phyloP scores from a whole-genome alignment of 2,888 invertebrate genomes.

The Ormyrus rosae region DNA sequence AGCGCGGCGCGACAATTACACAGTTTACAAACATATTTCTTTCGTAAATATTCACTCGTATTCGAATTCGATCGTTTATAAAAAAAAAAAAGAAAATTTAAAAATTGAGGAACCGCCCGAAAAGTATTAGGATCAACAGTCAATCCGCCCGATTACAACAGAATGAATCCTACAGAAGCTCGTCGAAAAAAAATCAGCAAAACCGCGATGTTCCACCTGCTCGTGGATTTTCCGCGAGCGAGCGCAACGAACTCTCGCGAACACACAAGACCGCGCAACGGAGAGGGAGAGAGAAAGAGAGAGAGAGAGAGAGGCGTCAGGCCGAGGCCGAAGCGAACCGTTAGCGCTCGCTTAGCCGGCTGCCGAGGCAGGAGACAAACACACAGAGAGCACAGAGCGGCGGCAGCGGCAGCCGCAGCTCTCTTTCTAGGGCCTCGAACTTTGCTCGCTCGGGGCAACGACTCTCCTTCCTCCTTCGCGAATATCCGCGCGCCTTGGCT shows the following conservation, averaged over 20 bases:
- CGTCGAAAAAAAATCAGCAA: too few species aligned
- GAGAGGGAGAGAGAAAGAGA: background rate
- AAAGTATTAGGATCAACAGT: too few species aligned
- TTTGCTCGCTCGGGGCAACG: slow-evolving; percentile 48
- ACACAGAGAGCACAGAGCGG: background rate
- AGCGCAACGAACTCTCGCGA: slow-evolving; percentile 15
- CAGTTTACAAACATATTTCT: too few species aligned
- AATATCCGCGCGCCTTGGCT: slow-evolving; percentile 20
- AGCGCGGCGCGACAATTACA: too few species aligned
- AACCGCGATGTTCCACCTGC: too few species aligned
- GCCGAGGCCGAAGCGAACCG: slow-evolving; percentile 50
- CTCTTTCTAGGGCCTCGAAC: slow-evolving; percentile 54
- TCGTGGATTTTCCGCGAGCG: background rate
- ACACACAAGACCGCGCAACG: too few species aligned
- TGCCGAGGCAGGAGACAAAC: slow-evolving; percentile 41
- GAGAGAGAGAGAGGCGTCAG: slow-evolving; percentile 42
- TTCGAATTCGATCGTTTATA: too few species aligned
- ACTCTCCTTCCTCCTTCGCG: slow-evolving; percentile 41
- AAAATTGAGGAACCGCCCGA: too few species aligned
- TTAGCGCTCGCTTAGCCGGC: slow-evolving; percentile 53
- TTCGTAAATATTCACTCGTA: too few species aligned
- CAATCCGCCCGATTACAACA: too few species aligned
- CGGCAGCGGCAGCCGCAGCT: slow-evolving; percentile 13
- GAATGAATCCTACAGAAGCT: too few species aligned
- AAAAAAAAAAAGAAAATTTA: too few species aligned